Conservation (phyloP, 30 jellyfish, hydroid and myxozoan species). For the Aurelia coerulea region DNA sequence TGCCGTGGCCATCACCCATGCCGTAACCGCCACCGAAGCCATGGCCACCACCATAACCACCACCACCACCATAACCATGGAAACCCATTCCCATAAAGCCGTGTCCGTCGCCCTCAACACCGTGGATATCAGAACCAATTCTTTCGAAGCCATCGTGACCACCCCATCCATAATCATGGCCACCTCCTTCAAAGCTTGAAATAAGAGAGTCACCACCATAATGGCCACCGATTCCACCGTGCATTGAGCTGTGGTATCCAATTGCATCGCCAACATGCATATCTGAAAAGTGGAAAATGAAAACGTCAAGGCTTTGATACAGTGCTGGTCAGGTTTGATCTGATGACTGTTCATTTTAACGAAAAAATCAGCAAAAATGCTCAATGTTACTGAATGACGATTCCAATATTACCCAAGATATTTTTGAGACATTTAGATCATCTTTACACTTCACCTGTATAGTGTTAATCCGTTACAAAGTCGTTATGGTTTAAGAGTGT, state of each 20-base stretch:
- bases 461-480: too few species aligned
- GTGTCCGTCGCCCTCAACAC: slow-evolving; percentile 8
- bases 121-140: slow-evolving; percentile 35
- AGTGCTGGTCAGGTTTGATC: too few species aligned
- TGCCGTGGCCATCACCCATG: slow-evolving; percentile 35
- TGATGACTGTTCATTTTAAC: too few species aligned
- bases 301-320: neutral
- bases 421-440: too few species aligned
- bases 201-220: slow-evolving; percentile 20
- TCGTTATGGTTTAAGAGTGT: too few species aligned
- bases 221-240: slow-evolving; percentile 59
- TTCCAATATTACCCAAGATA: too few species aligned
- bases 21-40: slow-evolving; percentile 65
- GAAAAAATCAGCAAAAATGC: too few species aligned
- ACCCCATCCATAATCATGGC: slow-evolving; percentile 46
- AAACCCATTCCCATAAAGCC: slow-evolving; percentile 35
- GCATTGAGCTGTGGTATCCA: slow-evolving; percentile 38
- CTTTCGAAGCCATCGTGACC: slow-evolving; percentile 27
- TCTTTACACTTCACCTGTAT: too few species aligned
- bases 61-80: slow-evolving; percentile 54
- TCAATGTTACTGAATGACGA: too few species aligned
- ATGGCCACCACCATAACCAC: slow-evolving; percentile 47
- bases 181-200: slow-evolving; percentile 56
- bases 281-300: neutral
- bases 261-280: slow-evolving; percentile 44